Base-by-base conservation (phyloP, 2,113 vertebrate species). In the Scartelaos histophorus region DNA sequence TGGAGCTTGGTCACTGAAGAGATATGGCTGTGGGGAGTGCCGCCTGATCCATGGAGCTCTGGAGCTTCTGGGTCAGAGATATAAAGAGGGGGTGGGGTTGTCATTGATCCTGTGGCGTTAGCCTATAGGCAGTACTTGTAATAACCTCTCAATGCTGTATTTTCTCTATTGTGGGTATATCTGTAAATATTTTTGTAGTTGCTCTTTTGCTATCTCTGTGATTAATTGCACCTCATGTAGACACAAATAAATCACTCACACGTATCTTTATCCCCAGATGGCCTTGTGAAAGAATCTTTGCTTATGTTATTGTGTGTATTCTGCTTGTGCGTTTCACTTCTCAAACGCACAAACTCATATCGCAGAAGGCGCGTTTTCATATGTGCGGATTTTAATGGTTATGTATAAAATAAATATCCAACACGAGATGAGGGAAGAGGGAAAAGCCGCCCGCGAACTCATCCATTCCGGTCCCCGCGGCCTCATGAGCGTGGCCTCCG, bases 391-490 rank as follows among this genome's bases (percentile, higher is more conserved):
- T 47, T 29, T 53, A 43, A 25, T 24, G 61, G 68, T 29, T 57
- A 47, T 45, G 66, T 57, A 21, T 22, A n/a, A 62, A 10, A 64
- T 66, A 65, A 43, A 43, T 64, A 64, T 64, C 7, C 19, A 19
- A 38, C 19, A 29, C 10, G 60, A 62, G 29, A 62, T 83, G 84
- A 80, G 80, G 76, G 83, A 82, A 80, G 79, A 87, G 79, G 79
- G 88, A 80, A 85, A 25, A 66, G 66, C 65, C 80, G 76, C 86
- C 81, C 84, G 71, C 86, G 78, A 69, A 87, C 82, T 90, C 91
- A 92, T 94, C 90, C 87, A 91, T 93, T 92, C 92, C 87, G 61
- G 80, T 68, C 82, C 80, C 79, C 81, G 82, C 83, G 86, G 88
- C 89, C 84, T 22, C 13, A 13, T 51, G 70, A 51, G 67, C 70